Base-by-base conservation (phyloP, 2,888 invertebrate genomes). In the Periphyllus acericola region DNA sequence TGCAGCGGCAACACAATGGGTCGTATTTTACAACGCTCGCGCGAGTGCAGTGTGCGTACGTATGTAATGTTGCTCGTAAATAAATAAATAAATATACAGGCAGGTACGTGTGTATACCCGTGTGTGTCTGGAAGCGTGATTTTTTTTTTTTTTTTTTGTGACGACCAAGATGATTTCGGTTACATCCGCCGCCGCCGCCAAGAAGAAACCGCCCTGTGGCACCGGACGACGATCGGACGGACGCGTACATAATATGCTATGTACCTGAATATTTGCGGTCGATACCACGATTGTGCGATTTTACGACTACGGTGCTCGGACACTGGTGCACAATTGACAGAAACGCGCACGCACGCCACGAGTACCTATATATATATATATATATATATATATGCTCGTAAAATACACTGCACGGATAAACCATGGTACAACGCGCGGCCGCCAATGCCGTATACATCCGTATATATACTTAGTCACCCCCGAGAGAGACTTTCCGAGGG, bases 401-500 rank as follows among this genome's bases (percentile, higher is more conserved):
- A 46, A 46, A 14, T 46, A 14, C 3, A 46, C 14, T 14, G n/a
- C n/a, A 46, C 3, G 46, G 46, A 14, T 46, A 3, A 46, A 46
- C 46, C 46, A 14, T 46, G 6, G 36, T 36, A 36, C 6, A 46
- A 46, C 46, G 46, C 9, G 8, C 46, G 46, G 46, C 46, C 46
- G 46, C 46, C 46, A 46, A 46, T 9, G 46, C 46, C 9, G 9
- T 46, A 36, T 3, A 6, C 6, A 36, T 6, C 36, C 6, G 6
- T 8, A 68, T 68, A 29, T 25, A 19, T 11, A 74, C 60, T 75
- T 60, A 83, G 83, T 83, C 74, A 60, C 83, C 75, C 83, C 60
- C 60, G 83, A 60, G 83, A 83, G 83, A 83, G 83, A 83, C 83
- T 83, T 83, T 83, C 74, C 29, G 29, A 21, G 40, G 74, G 74